phyloP scores from a whole-genome alignment of 2,888 invertebrate genomes.

The Bombylius discolor region DNA sequence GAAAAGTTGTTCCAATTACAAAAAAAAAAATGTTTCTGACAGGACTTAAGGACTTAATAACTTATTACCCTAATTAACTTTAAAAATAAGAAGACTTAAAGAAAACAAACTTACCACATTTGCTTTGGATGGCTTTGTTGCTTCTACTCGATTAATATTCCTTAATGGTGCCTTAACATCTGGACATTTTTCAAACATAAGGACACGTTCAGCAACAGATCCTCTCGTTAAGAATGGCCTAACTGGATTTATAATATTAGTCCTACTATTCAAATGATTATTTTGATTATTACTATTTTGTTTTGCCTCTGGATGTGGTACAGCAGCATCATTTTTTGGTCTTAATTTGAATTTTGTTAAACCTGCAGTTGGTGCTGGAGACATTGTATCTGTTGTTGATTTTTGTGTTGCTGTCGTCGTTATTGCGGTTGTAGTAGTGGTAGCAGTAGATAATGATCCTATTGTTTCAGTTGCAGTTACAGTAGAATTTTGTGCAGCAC shows the following conservation, averaged over 20 bases:
- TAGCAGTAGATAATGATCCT: constrained; percentile 17
- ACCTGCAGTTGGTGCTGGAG: constrained; percentile 33
- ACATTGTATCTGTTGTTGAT: constrained; percentile 17
- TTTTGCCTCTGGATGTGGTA: constrained; percentile 48
- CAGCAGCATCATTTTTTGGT: constrained; percentile 29
- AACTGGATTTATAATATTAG: constrained; percentile 47
- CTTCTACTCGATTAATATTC: constrained; percentile 11
- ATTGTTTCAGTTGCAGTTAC: not conserved
- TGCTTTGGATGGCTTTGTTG: constrained; percentile 27
- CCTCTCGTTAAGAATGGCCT: constrained; percentile 77
- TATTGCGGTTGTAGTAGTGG: constrained; percentile 6
- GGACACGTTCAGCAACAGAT: constrained; percentile 78
- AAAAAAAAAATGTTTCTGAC: too few relatives aligned
- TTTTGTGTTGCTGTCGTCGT: constrained; percentile 11
- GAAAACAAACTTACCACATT: constrained; percentile 34
- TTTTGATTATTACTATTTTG: constrained; percentile 19
- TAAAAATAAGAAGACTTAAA: too few relatives aligned
- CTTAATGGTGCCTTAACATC: constrained; percentile 45
- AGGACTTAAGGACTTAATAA: too few relatives aligned
- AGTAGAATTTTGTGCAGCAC: constrained; percentile 10
- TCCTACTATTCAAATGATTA: constrained; percentile 37
- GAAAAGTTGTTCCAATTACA: too few relatives aligned
- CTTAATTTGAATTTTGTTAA: constrained; percentile 38
- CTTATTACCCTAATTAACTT: too few relatives aligned
- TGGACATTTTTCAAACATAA: constrained; percentile 83